phyloP scores from a whole-genome alignment of 2,888 invertebrate species.

The Myathropa florea region DNA sequence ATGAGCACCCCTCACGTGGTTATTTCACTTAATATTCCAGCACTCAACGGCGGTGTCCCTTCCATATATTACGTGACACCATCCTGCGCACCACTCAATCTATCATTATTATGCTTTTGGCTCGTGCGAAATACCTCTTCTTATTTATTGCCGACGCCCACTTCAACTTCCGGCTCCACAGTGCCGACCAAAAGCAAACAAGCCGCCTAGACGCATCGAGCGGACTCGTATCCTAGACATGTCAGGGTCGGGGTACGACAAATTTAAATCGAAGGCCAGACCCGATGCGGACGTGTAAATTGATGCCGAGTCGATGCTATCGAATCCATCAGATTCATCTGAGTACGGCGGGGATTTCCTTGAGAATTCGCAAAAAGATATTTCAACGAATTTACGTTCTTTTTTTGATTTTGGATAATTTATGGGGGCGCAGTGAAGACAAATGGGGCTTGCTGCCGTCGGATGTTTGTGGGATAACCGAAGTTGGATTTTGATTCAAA shows the following conservation, averaged over 20 bases:
- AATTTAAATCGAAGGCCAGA: background rate
- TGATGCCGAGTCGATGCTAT: slow-evolving; percentile 20
- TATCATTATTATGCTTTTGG: slow-evolving; percentile 32
- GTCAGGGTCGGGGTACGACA: background rate
- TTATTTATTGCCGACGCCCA: background rate
- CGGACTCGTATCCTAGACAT: background rate
- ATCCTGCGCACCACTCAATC: slow-evolving; percentile 19
- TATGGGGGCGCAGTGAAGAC: background rate
- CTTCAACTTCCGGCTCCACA: background rate
- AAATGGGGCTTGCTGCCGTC: background rate
- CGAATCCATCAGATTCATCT: slow-evolving; percentile 44
- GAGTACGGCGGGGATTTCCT: slow-evolving; percentile 21
- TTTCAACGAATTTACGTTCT: slow-evolving; percentile 2
- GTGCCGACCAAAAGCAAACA: background rate
- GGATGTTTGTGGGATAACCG: background rate
- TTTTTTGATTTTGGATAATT: slow-evolving; percentile 6
- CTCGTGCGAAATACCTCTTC: background rate
- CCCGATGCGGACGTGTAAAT: slow-evolving; percentile 17
- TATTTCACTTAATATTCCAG: slow-evolving; percentile 12
- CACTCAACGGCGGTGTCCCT: background rate
- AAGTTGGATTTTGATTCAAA: slow-evolving; percentile 18
- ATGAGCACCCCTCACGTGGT: background rate
- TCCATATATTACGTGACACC: slow-evolving; percentile 53
- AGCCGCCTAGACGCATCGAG: background rate
- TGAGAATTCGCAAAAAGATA: background rate